Evolutionary conservation across 1,140 invertebrate species (phyloP).

Genomic region (Drosophila pseudoobscura): DNA sequence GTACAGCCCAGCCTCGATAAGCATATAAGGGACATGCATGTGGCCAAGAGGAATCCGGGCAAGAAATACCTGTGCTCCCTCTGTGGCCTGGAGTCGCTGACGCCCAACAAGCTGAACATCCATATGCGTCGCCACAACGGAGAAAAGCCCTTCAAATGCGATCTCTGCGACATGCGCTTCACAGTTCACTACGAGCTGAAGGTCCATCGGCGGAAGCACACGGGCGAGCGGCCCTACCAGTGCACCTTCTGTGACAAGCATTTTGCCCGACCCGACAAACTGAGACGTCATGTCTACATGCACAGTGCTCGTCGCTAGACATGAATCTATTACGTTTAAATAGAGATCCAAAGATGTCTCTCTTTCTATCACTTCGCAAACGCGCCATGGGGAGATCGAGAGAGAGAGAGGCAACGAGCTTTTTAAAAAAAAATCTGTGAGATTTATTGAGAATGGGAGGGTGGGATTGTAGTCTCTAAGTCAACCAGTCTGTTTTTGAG

Average conservation of each 20-base stretch:
- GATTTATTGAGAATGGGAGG: too few relatives aligned
- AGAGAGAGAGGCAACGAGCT: conserved; percentile 19
- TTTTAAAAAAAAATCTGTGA: conserved; percentile 4
- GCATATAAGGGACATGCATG: conserved; percentile 67
- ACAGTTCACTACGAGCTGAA: conserved; percentile 74
- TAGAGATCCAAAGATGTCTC: not conserved
- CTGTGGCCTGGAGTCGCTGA: conserved; percentile 85
- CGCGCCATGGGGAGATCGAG: not conserved
- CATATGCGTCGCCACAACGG: conserved; percentile 85
- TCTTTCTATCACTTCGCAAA: not conserved
- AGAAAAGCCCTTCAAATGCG: conserved; percentile 81
- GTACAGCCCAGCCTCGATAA: conserved; percentile 67
- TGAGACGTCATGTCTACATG: conserved; percentile 86
- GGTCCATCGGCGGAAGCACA: conserved; percentile 85
- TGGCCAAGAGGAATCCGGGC: conserved; percentile 62
- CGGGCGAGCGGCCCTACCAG: conserved; percentile 85
- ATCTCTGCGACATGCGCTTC: conserved; percentile 79
- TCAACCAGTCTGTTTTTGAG: conserved; percentile 7
- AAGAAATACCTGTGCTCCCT: conserved; percentile 84
- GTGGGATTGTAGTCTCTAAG: too few relatives aligned
- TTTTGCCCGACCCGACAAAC: conserved; percentile 84
- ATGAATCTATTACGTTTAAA: not conserved
- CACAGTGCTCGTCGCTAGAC: conserved; percentile 81
- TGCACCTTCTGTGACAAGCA: conserved; percentile 85
- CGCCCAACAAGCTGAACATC: conserved; percentile 85